phyloP scores from a whole-genome alignment of 2,888 invertebrate genomes.

The Leptopilina myrica region DNA sequence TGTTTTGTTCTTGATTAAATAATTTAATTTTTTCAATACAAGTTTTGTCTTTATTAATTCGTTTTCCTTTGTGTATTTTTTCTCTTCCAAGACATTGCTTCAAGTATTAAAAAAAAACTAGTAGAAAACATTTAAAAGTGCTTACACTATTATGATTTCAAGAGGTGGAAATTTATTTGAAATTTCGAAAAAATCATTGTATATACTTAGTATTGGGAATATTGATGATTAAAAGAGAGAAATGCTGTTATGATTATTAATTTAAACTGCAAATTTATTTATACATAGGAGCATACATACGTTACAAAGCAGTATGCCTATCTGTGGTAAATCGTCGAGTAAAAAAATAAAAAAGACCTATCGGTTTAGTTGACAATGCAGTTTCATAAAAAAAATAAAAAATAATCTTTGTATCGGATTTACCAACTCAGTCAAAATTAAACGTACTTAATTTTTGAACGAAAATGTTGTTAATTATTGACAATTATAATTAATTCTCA shows the following conservation, averaged over 20 bases:
- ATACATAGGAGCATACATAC: slow-evolving; percentile 13
- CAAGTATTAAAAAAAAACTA: no score
- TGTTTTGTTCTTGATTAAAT: no score
- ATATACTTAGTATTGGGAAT: no score
- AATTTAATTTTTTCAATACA: no score
- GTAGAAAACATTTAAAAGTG: no score
- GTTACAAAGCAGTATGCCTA: slow-evolving; percentile 23
- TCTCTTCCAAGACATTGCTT: no score
- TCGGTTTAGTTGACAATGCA: neutral
- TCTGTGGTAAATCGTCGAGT: slow-evolving; percentile 17
- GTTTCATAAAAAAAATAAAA: slow-evolving; percentile 21
- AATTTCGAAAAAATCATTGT: no score
- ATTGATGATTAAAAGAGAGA: no score
- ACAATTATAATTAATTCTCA: neutral
- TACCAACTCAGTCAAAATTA: slow-evolving; percentile 31
- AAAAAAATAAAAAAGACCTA: slow-evolving; percentile 34
- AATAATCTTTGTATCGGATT: neutral
- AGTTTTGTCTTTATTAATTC: no score
- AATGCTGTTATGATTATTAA: neutral
- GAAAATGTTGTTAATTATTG: neutral
- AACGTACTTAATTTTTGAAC: slow-evolving; percentile 10
- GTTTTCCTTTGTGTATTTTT: no score
- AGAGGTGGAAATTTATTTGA: no score
- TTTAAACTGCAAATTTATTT: slow-evolving; percentile 24
- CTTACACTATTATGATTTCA: no score